Percentiles rank a stretch among this genome's conserved stretches.
These are phyloP conservation scores for Charaxes varanes DNA, from an alignment of 1,140 invertebrate species.

Conservation along the genomic window DNA sequence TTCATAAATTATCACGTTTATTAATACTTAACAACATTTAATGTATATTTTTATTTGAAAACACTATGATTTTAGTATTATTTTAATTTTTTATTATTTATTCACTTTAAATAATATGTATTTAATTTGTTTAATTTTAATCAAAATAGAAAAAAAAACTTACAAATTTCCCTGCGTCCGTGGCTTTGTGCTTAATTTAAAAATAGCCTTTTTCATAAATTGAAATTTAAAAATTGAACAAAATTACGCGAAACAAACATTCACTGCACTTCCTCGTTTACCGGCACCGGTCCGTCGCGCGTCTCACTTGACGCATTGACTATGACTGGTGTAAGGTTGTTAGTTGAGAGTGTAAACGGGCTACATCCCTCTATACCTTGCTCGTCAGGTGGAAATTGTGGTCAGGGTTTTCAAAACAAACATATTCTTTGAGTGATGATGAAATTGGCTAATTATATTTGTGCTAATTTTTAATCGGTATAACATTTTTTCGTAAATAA, in stretches of 20 bases:
- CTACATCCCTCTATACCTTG: conserved; percentile 14
- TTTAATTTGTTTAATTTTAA: neutral
- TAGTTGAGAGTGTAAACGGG: neutral
- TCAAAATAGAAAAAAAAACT: neutral
- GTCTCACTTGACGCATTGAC: conserved; percentile 24
- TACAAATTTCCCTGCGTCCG: conserved; percentile 1
- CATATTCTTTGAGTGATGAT: too few species aligned
- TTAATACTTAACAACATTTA: too few species aligned
- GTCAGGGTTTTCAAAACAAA: too few species aligned
- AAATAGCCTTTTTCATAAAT: neutral
- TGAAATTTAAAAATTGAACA: neutral
- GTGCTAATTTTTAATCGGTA: too few species aligned
- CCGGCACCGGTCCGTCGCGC: conserved; percentile 24
- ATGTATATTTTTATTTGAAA: too few species aligned
- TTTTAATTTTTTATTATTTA: too few species aligned
- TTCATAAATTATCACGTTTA: too few species aligned
- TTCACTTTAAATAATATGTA: too few species aligned
- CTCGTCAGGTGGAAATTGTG: too few species aligned
- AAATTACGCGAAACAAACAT: conserved; percentile 11
- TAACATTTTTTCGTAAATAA: too few species aligned
- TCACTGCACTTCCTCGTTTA: conserved; percentile 56
- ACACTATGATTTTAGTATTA: too few species aligned
- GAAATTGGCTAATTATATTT: too few species aligned
- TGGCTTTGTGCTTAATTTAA: neutral
- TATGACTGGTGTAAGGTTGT: conserved; percentile 26